Conservation (phyloP, 2,888 invertebrate species). For the Polyommatus icarus region DNA sequence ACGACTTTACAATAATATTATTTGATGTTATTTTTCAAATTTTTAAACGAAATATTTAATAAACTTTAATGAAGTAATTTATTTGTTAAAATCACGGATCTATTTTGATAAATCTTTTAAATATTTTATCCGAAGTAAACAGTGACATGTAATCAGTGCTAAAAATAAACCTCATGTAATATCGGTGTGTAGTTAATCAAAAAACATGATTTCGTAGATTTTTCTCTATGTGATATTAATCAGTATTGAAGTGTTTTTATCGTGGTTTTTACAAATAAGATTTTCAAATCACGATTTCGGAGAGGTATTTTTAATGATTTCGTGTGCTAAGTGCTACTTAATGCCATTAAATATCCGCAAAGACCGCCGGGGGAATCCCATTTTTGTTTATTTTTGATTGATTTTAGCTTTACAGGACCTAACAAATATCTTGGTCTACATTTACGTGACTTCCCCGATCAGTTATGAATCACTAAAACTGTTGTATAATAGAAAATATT, state of each 20-base stretch:
- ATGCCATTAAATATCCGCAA: neutral
- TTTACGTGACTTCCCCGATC: too few species aligned
- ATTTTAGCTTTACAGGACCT: too few species aligned
- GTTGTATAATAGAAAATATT: too few species aligned
- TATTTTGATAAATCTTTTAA: slow-evolving; percentile 1
- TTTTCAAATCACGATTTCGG: slow-evolving; percentile 17
- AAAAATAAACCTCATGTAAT: slow-evolving; percentile 9
- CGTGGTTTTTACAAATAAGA: slow-evolving; percentile 10
- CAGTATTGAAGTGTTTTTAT: slow-evolving; percentile 19
- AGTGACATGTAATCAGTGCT: neutral
- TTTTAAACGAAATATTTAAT: too few species aligned
- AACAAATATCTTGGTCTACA: too few species aligned
- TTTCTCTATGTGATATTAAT: slow-evolving; percentile 17
- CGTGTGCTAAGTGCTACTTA: neutral
- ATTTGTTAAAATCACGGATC: neutral
- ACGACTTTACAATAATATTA: neutral
- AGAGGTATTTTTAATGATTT: slow-evolving; percentile 10
- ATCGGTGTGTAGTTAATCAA: slow-evolving; percentile 12
- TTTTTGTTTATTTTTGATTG: too few species aligned
- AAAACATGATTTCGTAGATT: slow-evolving; percentile 27
- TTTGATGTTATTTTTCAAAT: neutral
- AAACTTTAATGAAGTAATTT: neutral
- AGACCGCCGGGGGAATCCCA: neutral
- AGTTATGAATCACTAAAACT: too few species aligned
- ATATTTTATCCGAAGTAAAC: neutral